Conservation (phyloP, 2,113 vertebrate species). For the Aramus guarauna region DNA sequence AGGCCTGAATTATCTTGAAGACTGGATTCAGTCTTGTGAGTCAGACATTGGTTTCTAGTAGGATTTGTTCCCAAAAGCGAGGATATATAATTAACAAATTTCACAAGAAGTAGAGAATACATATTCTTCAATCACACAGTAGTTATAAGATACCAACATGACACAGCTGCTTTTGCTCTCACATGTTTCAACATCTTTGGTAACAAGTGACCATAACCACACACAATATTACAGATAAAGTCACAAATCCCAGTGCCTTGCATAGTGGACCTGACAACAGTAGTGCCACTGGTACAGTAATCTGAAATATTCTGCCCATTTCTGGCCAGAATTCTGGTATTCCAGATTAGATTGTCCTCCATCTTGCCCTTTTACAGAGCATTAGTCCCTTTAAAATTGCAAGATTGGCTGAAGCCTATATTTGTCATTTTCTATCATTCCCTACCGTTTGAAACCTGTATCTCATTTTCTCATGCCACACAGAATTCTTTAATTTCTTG, state of each 20-base stretch:
- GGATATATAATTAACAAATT: not conserved
- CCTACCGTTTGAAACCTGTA: not conserved
- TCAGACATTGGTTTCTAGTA: not conserved
- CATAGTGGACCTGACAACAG: not conserved
- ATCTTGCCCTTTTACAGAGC: not conserved
- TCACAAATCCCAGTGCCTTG: not conserved
- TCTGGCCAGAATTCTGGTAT: not conserved
- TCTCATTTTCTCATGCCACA: not conserved
- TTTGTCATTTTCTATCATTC: not conserved
- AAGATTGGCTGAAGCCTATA: not conserved
- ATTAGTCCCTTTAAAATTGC: not conserved
- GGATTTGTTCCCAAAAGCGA: not conserved
- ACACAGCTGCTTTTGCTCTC: not conserved
- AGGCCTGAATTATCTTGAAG: not conserved
- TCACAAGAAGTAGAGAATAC: not conserved
- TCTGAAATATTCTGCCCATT: not conserved
- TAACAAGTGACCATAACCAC: not conserved
- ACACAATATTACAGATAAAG: not conserved
- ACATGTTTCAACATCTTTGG: not conserved
- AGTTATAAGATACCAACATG: not conserved
- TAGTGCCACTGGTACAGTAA: not conserved
- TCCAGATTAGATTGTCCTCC: not conserved
- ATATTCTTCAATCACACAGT: not conserved
- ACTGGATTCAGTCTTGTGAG: not conserved
- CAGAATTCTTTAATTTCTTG: not conserved